These are phyloP conservation scores for Tuberolachnus salignus DNA, from an alignment of 2,888 invertebrate species.

Conservation along the genomic window DNA sequence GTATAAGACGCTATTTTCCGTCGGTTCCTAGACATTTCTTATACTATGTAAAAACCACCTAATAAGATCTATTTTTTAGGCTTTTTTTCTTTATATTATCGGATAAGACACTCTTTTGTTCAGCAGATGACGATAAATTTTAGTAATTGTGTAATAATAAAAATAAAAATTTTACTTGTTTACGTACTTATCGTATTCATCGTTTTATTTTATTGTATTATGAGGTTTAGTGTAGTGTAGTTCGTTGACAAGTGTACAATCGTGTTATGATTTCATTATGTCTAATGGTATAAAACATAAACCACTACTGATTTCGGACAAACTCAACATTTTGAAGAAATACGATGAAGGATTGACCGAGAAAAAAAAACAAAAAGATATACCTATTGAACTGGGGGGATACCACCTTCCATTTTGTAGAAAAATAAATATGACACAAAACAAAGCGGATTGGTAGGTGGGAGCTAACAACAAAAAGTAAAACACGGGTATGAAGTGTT, in stretches of 20 bases:
- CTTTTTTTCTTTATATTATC: too few species aligned
- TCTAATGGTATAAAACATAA: not conserved
- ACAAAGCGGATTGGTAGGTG: not conserved
- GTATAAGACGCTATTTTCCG: too few species aligned
- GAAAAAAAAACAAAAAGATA: constrained; percentile 9
- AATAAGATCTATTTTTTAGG: too few species aligned
- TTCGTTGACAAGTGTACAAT: not conserved
- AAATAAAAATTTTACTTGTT: not conserved
- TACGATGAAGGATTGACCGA: not conserved
- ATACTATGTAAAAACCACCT: too few species aligned
- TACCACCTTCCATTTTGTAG: not conserved
- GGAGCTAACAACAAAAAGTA: not conserved
- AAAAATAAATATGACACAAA: constrained; percentile 6
- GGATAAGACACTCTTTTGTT: too few species aligned
- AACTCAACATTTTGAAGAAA: too few species aligned
- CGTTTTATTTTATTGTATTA: not conserved
- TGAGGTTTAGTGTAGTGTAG: too few species aligned
- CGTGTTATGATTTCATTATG: not conserved
- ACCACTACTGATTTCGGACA: not conserved
- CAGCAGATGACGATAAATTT: too few species aligned
- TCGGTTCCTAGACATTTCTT: too few species aligned
- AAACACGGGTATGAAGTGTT: not conserved
- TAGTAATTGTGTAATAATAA: too few species aligned
- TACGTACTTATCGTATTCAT: not conserved
- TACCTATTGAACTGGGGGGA: constrained; percentile 12